Conservation (phyloP, 2,888 invertebrate species). For the Calliphora vomitoria region DNA sequence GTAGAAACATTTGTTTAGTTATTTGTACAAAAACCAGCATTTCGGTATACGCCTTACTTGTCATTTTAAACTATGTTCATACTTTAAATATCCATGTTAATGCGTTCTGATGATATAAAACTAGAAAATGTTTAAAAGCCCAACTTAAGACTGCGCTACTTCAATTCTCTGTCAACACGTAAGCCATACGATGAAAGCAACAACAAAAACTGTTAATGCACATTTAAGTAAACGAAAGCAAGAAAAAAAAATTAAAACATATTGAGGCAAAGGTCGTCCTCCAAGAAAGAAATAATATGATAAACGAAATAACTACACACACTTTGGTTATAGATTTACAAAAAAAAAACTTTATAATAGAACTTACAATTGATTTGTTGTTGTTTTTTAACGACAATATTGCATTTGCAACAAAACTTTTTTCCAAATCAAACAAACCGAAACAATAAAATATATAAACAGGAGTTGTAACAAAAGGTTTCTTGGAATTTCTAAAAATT, state of each 20-base stretch:
- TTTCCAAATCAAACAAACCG: background rate
- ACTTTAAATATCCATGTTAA: too few relatives aligned
- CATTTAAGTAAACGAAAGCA: conserved; percentile 16
- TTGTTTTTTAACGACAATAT: conserved; percentile 6
- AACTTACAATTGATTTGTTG: conserved; percentile 39
- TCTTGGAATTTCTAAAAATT: conserved; percentile 61
- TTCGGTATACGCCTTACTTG: too few relatives aligned
- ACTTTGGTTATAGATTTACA: background rate
- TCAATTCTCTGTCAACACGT: conserved; percentile 24
- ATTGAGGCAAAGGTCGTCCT: conserved; percentile 60
- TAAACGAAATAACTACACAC: conserved; percentile 42
- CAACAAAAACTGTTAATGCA: conserved; percentile 3
- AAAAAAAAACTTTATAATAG: conserved; percentile 9
- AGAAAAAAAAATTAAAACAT: background rate
- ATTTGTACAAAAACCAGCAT: too few relatives aligned
- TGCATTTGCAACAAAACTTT: conserved; percentile 39
- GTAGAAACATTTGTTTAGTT: too few relatives aligned
- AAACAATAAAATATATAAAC: conserved; percentile 32
- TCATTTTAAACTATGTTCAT: too few relatives aligned
- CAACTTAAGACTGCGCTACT: background rate
- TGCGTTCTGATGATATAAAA: too few relatives aligned
- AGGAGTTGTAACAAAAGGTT: conserved; percentile 49
- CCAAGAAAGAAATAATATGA: conserved; percentile 33
- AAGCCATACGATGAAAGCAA: conserved; percentile 5
- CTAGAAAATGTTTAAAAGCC: too few relatives aligned